phyloP scores from a whole-genome alignment of 2,888 invertebrate genomes.

The Morpho achilles region DNA sequence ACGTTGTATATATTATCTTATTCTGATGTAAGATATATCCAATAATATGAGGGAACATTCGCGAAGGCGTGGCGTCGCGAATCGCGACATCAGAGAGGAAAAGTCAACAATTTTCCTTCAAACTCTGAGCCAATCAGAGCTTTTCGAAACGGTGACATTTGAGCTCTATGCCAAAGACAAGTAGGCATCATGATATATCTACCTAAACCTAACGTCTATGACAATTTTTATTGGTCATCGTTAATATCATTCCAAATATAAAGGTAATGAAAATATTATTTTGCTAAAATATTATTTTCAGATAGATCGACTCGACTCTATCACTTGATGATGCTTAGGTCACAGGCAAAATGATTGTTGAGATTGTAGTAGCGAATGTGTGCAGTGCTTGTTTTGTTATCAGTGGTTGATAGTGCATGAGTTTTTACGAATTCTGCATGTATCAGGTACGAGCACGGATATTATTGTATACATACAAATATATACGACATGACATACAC shows the following conservation, averaged over 20 bases:
- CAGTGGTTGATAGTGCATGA: too few relatives aligned
- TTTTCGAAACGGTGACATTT: conserved; percentile 23
- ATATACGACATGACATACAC: too few relatives aligned
- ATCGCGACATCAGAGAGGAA: conserved; percentile 66
- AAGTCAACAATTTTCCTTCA: conserved; percentile 65
- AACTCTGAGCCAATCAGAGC: conserved; percentile 41
- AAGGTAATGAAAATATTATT: neutral
- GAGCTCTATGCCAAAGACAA: conserved; percentile 13
- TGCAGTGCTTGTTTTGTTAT: too few relatives aligned
- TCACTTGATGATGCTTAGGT: too few relatives aligned
- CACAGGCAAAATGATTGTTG: too few relatives aligned
- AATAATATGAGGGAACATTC: conserved; percentile 49
- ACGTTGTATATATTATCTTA: neutral
- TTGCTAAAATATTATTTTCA: neutral
- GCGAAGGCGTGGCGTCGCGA: conserved; percentile 59
- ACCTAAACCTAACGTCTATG: neutral
- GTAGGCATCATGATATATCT: neutral
- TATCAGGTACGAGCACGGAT: too few relatives aligned
- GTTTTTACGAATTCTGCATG: too few relatives aligned
- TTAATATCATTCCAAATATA: too few relatives aligned
- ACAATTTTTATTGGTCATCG: too few relatives aligned
- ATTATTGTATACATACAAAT: too few relatives aligned
- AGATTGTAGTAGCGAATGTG: too few relatives aligned
- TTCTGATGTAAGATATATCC: conserved; percentile 34
- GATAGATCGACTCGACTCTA: neutral